phyloP scores from a whole-genome alignment of 1,140 invertebrate genomes.

The Papilio machaon region DNA sequence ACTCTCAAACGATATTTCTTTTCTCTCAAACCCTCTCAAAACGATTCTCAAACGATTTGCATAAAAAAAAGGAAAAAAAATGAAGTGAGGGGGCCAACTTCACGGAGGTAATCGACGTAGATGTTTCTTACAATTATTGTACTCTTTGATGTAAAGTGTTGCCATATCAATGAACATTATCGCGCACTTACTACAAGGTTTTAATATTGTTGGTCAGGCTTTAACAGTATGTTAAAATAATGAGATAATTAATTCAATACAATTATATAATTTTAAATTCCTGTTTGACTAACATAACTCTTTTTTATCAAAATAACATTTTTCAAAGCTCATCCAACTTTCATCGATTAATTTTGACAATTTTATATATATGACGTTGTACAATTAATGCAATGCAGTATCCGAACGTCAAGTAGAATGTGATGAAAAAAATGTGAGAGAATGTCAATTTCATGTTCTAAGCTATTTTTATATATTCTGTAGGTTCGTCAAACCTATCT shows the following conservation, averaged over 20 bases:
- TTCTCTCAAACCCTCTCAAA: too few relatives aligned
- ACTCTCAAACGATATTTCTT: too few relatives aligned
- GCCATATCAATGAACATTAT: too few relatives aligned
- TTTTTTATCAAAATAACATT: background rate
- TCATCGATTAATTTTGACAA: background rate
- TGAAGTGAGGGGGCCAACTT: too few relatives aligned
- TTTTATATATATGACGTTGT: background rate
- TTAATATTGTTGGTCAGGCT: too few relatives aligned
- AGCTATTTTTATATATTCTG: constrained; percentile 76
- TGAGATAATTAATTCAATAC: background rate
- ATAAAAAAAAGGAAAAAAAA: too few relatives aligned
- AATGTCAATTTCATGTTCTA: constrained; percentile 59
- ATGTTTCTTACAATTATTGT: too few relatives aligned
- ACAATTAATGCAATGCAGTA: constrained; percentile 26
- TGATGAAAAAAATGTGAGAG: constrained; percentile 44
- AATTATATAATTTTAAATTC: background rate
- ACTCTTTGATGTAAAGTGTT: too few relatives aligned
- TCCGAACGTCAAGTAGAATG: constrained; percentile 29
- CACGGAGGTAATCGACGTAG: too few relatives aligned
- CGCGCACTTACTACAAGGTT: too few relatives aligned
- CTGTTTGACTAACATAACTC: background rate
- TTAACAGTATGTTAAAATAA: too few relatives aligned
- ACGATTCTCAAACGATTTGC: too few relatives aligned
- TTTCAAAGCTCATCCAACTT: background rate
- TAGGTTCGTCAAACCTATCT: constrained; percentile 59